phyloP scores from a whole-genome alignment of 2,113 vertebrate genomes.

The Nymphicus hollandicus region DNA sequence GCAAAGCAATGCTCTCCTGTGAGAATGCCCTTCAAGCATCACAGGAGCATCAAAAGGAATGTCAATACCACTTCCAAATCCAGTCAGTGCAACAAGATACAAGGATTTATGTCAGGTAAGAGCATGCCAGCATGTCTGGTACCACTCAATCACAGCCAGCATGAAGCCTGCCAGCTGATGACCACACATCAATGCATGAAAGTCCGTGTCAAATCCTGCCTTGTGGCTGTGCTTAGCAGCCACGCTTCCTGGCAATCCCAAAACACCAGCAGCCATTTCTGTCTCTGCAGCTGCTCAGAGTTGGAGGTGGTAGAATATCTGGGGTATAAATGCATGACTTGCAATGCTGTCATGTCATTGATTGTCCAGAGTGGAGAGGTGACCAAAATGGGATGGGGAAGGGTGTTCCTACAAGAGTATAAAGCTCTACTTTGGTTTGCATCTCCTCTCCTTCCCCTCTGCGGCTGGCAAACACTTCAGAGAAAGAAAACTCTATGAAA shows the following conservation, averaged over 20 bases:
- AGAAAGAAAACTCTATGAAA: background rate
- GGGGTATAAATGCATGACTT: fast-evolving
- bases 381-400: background rate
- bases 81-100: background rate
- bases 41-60: background rate
- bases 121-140: background rate
- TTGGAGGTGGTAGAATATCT: background rate
- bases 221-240: background rate
- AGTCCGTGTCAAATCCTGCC: background rate
- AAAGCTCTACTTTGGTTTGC: background rate
- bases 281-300: background rate
- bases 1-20: background rate
- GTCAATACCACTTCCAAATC: background rate
- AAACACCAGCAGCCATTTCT: background rate
- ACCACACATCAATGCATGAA: background rate
- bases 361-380: background rate
- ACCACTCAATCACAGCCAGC: background rate
- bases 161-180: background rate
- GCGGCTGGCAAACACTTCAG: background rate
- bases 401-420: background rate
- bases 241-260: background rate
- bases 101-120: background rate
- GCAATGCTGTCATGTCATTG: background rate
- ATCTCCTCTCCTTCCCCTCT: background rate
- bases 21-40: background rate